Conservation (phyloP, 2,888 invertebrate genomes). For the Notodonta ziczac region DNA sequence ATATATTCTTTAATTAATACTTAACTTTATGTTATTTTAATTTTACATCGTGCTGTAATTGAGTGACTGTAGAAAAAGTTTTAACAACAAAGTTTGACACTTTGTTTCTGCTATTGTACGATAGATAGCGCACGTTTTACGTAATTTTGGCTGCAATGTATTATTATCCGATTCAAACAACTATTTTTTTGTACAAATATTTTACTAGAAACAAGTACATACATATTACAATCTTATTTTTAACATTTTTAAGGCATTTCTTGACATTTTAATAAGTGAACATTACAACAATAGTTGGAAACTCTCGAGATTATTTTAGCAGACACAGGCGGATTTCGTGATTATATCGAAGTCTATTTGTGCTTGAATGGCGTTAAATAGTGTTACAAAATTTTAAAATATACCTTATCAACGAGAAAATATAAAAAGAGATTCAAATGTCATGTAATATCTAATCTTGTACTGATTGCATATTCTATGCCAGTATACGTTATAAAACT, state of each 20-base stretch:
- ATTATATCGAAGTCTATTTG: neutral
- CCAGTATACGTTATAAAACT: constrained; percentile 28
- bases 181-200: constrained; percentile 9
- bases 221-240: constrained; percentile 50
- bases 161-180: neutral
- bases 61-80: too few relatives aligned
- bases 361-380: neutral
- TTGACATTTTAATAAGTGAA: constrained; percentile 31
- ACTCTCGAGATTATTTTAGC: constrained; percentile 30
- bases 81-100: too few relatives aligned
- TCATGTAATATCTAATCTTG: constrained; percentile 16
- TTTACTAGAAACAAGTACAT: constrained; percentile 51
- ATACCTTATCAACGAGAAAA: neutral
- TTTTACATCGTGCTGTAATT: too few relatives aligned
- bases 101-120: too few relatives aligned
- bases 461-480: constrained; percentile 35
- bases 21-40: too few relatives aligned
- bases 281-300: constrained; percentile 29
- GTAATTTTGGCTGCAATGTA: neutral
- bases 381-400: neutral
- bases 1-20: too few relatives aligned
- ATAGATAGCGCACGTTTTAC: too few relatives aligned
- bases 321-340: constrained; percentile 29
- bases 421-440: constrained; percentile 8
- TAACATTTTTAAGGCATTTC: constrained; percentile 55